Evolutionary conservation across 2,797 vertebrate genomes (phyloP).

Genomic region (Columba guinea): DNA sequence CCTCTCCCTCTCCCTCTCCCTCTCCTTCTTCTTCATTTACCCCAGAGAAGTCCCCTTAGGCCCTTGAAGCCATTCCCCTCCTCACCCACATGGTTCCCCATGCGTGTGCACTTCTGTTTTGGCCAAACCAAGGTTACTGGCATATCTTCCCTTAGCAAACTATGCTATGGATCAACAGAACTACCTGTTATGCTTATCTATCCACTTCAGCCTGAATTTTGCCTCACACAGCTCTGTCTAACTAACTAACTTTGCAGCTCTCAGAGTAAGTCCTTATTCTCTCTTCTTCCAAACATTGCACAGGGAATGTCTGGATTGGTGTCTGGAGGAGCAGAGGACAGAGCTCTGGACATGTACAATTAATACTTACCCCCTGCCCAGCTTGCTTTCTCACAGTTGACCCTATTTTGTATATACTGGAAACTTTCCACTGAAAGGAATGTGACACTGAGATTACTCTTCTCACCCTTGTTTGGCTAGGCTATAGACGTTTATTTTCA

Average conservation of each 20-base stretch:
- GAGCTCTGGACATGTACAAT: not conserved
- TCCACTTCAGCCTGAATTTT: not conserved
- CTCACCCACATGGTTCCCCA: not conserved
- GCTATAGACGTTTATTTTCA: not conserved
- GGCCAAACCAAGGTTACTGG: not conserved
- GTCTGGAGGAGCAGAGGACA: not conserved
- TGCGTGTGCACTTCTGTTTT: accelerated
- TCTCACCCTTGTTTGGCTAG: not conserved
- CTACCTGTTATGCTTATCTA: not conserved
- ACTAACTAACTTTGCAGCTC: not conserved
- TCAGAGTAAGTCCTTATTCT: not conserved
- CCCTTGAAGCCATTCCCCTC: not conserved
- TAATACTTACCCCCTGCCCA: not conserved
- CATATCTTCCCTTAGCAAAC: not conserved
- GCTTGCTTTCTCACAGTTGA: not conserved
- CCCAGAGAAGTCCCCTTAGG: not conserved
- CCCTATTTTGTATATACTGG: not conserved
- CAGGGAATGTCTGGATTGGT: not conserved
- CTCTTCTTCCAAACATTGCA: not conserved
- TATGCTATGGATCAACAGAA: not conserved
- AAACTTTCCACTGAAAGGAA: not conserved
- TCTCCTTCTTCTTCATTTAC: not conserved
- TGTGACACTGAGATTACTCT: not conserved
- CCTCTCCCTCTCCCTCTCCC: too few species aligned
- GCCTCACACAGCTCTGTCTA: not conserved